These are phyloP conservation scores for Sympetrum striolatum DNA, from an alignment of 2,888 invertebrate genomes.

Conservation along the genomic window DNA sequence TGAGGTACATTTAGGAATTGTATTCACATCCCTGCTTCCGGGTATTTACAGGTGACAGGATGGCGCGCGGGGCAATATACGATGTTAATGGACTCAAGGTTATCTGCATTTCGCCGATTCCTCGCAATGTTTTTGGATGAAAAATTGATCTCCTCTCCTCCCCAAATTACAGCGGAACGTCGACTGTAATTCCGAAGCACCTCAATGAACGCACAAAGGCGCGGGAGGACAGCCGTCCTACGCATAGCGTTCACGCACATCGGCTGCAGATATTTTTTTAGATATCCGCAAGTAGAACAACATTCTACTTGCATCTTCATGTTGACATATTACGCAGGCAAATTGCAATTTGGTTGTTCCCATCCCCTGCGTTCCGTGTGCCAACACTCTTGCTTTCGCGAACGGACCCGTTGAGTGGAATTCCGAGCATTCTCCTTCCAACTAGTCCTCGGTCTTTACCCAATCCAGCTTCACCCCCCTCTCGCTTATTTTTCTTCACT, in stretches of 20 bases:
- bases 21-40: too few relatives aligned
- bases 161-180: not conserved
- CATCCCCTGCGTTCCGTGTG: not conserved
- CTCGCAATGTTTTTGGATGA: not conserved
- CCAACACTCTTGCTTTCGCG: not conserved
- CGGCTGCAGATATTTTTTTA: not conserved
- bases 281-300: not conserved
- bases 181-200: not conserved
- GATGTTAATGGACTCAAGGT: too few relatives aligned
- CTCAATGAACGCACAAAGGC: not conserved
- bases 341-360: not conserved
- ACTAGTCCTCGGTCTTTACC: not conserved
- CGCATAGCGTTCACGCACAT: not conserved
- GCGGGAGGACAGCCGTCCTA: too few relatives aligned
- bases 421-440: not conserved
- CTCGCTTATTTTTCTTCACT: not conserved
- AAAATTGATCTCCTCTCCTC: not conserved
- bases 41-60: too few relatives aligned
- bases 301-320: not conserved
- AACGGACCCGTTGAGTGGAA: not conserved
- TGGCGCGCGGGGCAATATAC: too few relatives aligned
- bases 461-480: not conserved
- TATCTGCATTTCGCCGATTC: too few relatives aligned
- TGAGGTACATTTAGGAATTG: too few relatives aligned
- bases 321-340: not conserved